phyloP scores from a whole-genome alignment of 1,140 invertebrate species.

The roundworm (Caenorhabditis elegans) region DNA sequence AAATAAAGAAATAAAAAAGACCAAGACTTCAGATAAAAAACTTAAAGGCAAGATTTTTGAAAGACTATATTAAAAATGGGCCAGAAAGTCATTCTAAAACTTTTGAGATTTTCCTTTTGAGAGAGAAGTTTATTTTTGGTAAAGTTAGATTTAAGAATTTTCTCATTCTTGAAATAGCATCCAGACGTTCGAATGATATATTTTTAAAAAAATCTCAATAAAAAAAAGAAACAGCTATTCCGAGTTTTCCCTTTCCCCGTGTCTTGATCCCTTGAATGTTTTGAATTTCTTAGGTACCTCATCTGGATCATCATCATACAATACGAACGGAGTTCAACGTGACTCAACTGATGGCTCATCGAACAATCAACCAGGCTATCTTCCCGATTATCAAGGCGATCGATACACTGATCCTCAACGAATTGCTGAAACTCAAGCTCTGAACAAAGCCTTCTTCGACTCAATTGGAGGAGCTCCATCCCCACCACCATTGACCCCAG shows the following conservation, averaged over 20 bases:
- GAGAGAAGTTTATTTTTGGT: too few relatives aligned
- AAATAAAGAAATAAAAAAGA: not conserved
- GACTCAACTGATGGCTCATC: constrained; percentile 11
- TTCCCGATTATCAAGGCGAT: constrained; percentile 50
- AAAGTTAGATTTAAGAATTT: too few relatives aligned
- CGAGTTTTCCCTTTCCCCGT: not conserved
- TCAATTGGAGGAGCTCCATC: constrained; percentile 48
- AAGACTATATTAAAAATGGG: too few relatives aligned
- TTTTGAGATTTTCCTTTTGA: too few relatives aligned
- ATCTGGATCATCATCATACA: not conserved
- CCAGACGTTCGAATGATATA: too few relatives aligned
- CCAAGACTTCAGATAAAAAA: too few relatives aligned
- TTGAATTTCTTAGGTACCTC: not conserved
- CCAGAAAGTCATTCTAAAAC: too few relatives aligned
- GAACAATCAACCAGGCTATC: constrained; percentile 45
- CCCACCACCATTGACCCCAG: constrained; percentile 29
- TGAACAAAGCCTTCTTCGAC: constrained; percentile 48
- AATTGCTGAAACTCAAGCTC: constrained; percentile 44
- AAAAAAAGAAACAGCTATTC: too few relatives aligned
- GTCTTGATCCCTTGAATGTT: not conserved
- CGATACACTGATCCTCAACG: constrained; percentile 47
- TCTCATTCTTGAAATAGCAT: too few relatives aligned
- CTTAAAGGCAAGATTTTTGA: too few relatives aligned
- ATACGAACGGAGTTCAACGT: not conserved
- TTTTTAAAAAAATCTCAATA: too few relatives aligned